Evolutionary conservation across 2,113 vertebrate species (phyloP), one percentile per base, ranked within the genome.

Genomic region (Neomonachus schauinslandi): DNA sequence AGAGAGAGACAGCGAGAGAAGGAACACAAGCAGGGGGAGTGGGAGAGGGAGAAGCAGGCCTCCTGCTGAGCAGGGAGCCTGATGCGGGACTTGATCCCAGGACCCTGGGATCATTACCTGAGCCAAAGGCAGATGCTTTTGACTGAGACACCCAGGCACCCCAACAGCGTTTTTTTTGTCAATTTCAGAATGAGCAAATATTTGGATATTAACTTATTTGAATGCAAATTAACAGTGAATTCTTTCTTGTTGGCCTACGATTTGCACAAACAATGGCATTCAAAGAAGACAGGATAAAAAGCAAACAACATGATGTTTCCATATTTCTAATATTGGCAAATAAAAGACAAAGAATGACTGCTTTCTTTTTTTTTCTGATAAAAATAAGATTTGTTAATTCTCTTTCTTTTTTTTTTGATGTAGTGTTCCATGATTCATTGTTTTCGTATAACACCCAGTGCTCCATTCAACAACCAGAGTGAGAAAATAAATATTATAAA

Each of bases 161-260:
- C 46, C 46, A 7, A 46, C 46, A 46, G 7, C 7, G 46, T 9
- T 46, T 46, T 46, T 46, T 46, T 46, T 2, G 63, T 82, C 36
- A 89, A 59, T 95, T 63, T 84, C 7, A 81, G 36, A 26, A 59
- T 39, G 92, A 86, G n/a, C 26, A 96, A 74, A 57, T 89, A 96
- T 82, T 96, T 96, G 36, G 95, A 71, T 92, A 79, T 9, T 31
- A 89, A 7, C 31, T 86, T 81, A 46, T 81, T 89, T 39, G 46
- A 89, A 90, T 96, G 22, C 22, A 92, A 90, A 97, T 77, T 96
- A 71, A 63, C 22, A 92, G 65, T 74, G 18, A 71, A 59, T 16
- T 53, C 22, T 86, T 97, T 53, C 33, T 86, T 97, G 8, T 92
- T 98, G 92, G 72, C 9, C 72, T 9, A 57, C 14, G n/a, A 5